Conservation (phyloP, 2,888 invertebrate genomes). For the Chouioia cunea region DNA sequence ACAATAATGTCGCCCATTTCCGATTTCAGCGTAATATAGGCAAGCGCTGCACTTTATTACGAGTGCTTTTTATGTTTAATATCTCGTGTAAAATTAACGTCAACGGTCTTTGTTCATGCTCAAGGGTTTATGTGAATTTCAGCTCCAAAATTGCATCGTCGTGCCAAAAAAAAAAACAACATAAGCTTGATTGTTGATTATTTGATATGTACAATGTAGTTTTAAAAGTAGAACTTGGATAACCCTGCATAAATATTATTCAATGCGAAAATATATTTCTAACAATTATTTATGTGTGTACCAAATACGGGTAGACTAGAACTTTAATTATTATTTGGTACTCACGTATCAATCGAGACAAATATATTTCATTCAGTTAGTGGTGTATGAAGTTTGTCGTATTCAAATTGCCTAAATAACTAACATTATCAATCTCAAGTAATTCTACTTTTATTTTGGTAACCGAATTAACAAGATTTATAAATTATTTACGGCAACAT, state of each 20-base stretch:
- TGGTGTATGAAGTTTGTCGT: background rate
- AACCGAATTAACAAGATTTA: slow-evolving; percentile 11
- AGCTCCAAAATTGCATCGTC: too few species aligned
- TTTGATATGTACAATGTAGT: too few species aligned
- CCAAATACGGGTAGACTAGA: slow-evolving; percentile 39
- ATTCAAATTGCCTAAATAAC: background rate
- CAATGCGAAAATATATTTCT: slow-evolving; percentile 10
- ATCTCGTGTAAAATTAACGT: slow-evolving; percentile 43
- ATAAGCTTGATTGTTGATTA: too few species aligned
- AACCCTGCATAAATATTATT: slow-evolving; percentile 10
- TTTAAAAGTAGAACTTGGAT: background rate
- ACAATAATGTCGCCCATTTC: slow-evolving; percentile 27
- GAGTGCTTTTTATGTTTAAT: slow-evolving; percentile 6
- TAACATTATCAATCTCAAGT: background rate
- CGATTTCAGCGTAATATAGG: slow-evolving; percentile 22
- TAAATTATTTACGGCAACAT: slow-evolving; percentile 6
- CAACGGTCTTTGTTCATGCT: slow-evolving; percentile 38
- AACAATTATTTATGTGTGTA: slow-evolving; percentile 28
- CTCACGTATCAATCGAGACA: slow-evolving; percentile 14
- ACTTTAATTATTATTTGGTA: slow-evolving; percentile 10
- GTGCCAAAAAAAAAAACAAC: too few species aligned
- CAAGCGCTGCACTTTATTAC: slow-evolving; percentile 13
- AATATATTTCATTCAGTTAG: background rate
- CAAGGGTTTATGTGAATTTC: background rate
- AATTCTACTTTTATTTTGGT: background rate